phyloP scores from a whole-genome alignment of 2,113 vertebrate genomes.

The Proterorhinus semilunaris region DNA sequence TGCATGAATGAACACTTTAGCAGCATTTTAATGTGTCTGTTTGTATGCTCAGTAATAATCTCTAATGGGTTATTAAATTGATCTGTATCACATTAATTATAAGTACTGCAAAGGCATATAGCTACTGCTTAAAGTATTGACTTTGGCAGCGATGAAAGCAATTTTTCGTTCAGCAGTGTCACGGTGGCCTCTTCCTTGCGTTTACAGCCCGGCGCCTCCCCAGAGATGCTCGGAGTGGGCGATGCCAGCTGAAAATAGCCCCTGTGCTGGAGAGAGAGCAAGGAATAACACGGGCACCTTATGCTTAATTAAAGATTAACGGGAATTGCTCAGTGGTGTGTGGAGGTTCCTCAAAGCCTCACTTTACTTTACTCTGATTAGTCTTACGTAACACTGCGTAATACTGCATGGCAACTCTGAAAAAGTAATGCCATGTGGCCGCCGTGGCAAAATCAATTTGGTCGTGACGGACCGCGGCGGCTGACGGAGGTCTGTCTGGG shows the following conservation, averaged over 20 bases:
- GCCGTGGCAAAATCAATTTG: constrained; percentile 50
- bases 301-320: constrained; percentile 78
- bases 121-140: neutral
- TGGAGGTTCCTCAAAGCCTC: constrained; percentile 62
- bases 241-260: constrained; percentile 67
- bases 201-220: constrained; percentile 53
- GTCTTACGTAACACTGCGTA: constrained; percentile 71
- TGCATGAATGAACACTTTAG: neutral
- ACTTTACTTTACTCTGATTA: constrained; percentile 66
- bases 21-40: neutral
- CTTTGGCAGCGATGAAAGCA: constrained; percentile 3
- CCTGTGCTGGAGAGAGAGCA: constrained; percentile 44
- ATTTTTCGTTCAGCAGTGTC: constrained; percentile 30
- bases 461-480: constrained; percentile 28
- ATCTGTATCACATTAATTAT: neutral
- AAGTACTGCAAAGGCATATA: neutral
- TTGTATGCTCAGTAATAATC: neutral
- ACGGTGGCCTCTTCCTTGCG: constrained; percentile 39
- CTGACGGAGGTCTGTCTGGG: neutral
- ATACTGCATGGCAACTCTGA: constrained; percentile 68
- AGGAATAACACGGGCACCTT: constrained; percentile 69
- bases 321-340: constrained; percentile 56
- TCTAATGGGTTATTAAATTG: constrained; percentile 8
- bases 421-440: constrained; percentile 65
- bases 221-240: constrained; percentile 51